Percentiles rank a stretch among this genome's conserved stretches.
phyloP scores from a whole-genome alignment of 1,140 invertebrate species.

The Drosophila takahashii region DNA sequence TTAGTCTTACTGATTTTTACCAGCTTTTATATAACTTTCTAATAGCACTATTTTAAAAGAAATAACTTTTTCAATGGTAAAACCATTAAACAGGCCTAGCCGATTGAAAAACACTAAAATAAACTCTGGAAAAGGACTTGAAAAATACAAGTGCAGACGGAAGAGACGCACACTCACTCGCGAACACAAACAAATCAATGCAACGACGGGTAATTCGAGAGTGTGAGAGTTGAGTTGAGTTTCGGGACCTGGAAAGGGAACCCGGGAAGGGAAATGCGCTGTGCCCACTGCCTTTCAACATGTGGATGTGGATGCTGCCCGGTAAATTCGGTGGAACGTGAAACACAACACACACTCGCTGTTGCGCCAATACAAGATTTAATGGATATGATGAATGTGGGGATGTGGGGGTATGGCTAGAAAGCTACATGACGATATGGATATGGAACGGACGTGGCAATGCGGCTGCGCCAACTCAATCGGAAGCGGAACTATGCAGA shows the following conservation, averaged over 20 bases:
- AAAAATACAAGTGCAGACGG: slow-evolving; percentile 24
- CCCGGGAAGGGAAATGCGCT: slow-evolving; percentile 31
- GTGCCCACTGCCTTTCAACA: slow-evolving; percentile 64
- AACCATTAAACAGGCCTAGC: neutral
- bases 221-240: slow-evolving; percentile 1
- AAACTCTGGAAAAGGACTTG: slow-evolving; percentile 10
- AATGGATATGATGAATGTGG: neutral
- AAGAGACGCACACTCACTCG: slow-evolving; percentile 9
- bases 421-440: slow-evolving; percentile 4
- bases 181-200: slow-evolving; percentile 41
- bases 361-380: slow-evolving; percentile 41
- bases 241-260: slow-evolving; percentile 3
- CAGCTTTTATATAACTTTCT: neutral
- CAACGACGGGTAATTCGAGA: slow-evolving; percentile 1
- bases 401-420: neutral
- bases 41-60: neutral
- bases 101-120: slow-evolving; percentile 5
- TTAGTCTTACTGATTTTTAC: neutral
- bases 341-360: slow-evolving; percentile 20
- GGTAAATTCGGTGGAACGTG: slow-evolving; percentile 61
- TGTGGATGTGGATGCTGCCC: slow-evolving; percentile 71
- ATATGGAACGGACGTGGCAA: slow-evolving; percentile 4
- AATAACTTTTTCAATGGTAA: neutral
- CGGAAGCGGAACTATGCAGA: slow-evolving; percentile 82
- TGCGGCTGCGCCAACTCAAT: slow-evolving; percentile 68